Evolutionary conservation across 2,113 vertebrate species (phyloP), one percentile per base, ranked within the genome.

Genomic region (Microcebus lehilahytsara): DNA sequence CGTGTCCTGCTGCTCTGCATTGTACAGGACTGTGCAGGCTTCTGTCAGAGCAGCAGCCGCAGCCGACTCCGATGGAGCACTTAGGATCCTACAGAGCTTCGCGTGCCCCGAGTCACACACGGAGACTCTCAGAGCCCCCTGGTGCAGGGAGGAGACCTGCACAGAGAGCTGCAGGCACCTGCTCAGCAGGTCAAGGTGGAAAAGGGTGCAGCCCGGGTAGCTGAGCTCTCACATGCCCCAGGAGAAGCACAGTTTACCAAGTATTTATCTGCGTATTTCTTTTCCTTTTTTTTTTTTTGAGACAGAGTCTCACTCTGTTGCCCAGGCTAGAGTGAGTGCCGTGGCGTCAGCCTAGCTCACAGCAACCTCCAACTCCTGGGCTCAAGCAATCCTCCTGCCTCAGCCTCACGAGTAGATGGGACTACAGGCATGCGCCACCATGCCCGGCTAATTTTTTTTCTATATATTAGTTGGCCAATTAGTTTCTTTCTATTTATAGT

Each of bases 21-120:
- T 34, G 13, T 19, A 11, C 0, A 16, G 84, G 37, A 32, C 40
- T 12, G 83, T 8, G 75, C 10, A 60, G 78, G 46, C 34, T 78
- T 85, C 7, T 51, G 16, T 32, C 16, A 40, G 6, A 89, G 53
- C 30, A 14, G 51, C 53, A 6, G 67, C 62, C 0, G 9, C 20
- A 53, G 51, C 30, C 25, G 49, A 49, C 27, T 13, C 25, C 5
- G 16, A 30, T 5, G 13, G 67, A 42, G 58, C 34, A 25, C 37
- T 30, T 0, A 32, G 58, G 49, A 62, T 9, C 49, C 5, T 0
- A 34, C 25, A 9, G 13, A 11, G 51, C 71, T 53, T 25, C 1
- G 3, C 3, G 4, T 5, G 32, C 16, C 23, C 32, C 3, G 0
- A 12, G 40, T 30, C 1, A 1, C 4, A 74, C 51, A 19, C 0